Percentiles rank a stretch among this genome's conserved stretches.
These are phyloP conservation scores for Keiferia lycopersicella DNA, from an alignment of 2,888 invertebrate species.

Conservation along the genomic window DNA sequence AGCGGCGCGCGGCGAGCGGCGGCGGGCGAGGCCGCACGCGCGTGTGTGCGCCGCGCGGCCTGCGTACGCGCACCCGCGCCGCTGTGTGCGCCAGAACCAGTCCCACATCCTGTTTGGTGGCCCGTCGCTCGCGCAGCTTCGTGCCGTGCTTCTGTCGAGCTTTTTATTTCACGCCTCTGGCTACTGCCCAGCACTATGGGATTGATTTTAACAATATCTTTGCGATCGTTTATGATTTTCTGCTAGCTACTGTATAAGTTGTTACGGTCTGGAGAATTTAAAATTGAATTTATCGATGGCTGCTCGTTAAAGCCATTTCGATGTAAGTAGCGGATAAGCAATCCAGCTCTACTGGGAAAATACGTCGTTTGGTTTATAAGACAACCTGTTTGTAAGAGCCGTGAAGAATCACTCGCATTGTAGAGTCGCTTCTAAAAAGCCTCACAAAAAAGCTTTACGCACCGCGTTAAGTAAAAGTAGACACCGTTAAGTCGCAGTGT, in stretches of 20 bases:
- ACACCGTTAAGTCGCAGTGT: conserved; percentile 58
- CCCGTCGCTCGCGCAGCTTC: conserved; percentile 69
- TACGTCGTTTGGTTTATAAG: background rate
- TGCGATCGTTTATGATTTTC: conserved; percentile 26
- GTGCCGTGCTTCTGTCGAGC: conserved; percentile 66
- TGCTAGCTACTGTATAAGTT: conserved; percentile 24
- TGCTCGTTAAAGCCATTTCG: conserved; percentile 9
- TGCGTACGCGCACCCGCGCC: conserved; percentile 40
- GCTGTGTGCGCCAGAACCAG: conserved; percentile 72
- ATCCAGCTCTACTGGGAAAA: background rate
- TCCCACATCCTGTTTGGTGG: conserved; percentile 80
- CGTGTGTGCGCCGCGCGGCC: conserved; percentile 51
- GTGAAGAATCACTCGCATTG: background rate
- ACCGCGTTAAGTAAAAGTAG: conserved; percentile 30
- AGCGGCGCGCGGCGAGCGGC: conserved; percentile 55
- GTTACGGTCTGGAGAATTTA: conserved; percentile 12
- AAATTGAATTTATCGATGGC: conserved; percentile 11
- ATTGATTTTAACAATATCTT: conserved; percentile 47
- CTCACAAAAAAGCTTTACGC: conserved; percentile 8
- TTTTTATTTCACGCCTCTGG: conserved; percentile 75
- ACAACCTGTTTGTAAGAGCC: background rate
- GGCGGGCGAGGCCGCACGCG: conserved; percentile 72
- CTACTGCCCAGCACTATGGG: conserved; percentile 36
- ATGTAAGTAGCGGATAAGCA: background rate
- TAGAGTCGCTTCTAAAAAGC: background rate